Evolutionary conservation across 1,140 invertebrate species (phyloP).

Genomic region (Aporrectodea caliginosa): DNA sequence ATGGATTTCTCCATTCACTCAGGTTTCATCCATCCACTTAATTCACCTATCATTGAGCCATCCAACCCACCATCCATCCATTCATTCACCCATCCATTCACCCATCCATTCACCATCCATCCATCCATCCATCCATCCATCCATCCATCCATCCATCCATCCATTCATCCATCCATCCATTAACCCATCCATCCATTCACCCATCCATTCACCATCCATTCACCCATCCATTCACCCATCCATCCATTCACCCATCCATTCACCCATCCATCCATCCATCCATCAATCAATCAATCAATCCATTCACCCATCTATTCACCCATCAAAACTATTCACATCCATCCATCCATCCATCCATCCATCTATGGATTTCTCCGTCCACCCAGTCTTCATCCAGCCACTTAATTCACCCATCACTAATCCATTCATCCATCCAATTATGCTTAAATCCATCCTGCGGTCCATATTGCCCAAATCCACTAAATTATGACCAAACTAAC

Average conservation of each 20-base stretch:
- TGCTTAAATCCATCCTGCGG: too few species aligned
- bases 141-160: constrained; percentile 6
- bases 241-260: background rate
- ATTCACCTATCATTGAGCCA: background rate
- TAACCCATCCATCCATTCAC: too few species aligned
- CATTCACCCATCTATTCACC: background rate
- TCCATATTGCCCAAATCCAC: too few species aligned
- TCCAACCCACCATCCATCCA: background rate
- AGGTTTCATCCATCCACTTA: background rate
- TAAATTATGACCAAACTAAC: too few species aligned
- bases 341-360: background rate
- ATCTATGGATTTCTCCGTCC: background rate
- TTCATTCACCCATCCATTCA: background rate
- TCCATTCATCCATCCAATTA: too few species aligned
- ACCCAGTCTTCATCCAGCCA: too few species aligned
- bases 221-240: background rate
- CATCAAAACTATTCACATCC: too few species aligned
- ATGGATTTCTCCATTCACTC: too few species aligned
- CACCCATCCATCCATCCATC: constrained; percentile 2
- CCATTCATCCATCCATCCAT: too few species aligned
- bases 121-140: constrained; percentile 6
- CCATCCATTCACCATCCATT: constrained; percentile 7
- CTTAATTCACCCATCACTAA: too few species aligned
- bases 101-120: constrained; percentile 1
- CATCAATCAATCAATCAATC: too few species aligned